These are phyloP conservation scores for Leuciscus waleckii DNA, from an alignment of 2,797 vertebrate species.

Conservation along the genomic window DNA sequence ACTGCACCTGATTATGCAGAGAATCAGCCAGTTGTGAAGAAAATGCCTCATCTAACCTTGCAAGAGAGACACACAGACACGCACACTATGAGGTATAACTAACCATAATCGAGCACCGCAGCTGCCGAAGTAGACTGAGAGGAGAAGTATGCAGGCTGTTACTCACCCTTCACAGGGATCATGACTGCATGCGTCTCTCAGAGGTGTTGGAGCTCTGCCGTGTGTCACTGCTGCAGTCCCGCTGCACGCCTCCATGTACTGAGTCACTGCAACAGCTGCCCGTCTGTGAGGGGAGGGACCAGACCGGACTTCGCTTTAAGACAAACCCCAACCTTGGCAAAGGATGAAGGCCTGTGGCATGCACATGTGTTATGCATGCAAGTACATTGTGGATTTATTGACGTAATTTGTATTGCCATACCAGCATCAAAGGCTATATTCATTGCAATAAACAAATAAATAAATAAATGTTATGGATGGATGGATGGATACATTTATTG, in stretches of 20 bases:
- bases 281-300: conserved; percentile 61
- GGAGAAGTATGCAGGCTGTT: conserved; percentile 33
- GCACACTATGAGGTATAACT: conserved; percentile 39
- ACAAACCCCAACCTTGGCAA: conserved; percentile 45
- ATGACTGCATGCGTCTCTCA: conserved; percentile 77
- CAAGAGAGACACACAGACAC: conserved; percentile 21
- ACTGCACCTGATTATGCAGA: conserved; percentile 42
- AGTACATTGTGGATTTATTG: not conserved
- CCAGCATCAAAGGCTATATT: not conserved
- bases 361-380: not conserved
- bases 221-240: conserved; percentile 80
- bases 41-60: conserved; percentile 43
- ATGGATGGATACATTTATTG: too few relatives aligned
- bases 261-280: conserved; percentile 78
- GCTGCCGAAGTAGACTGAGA: conserved; percentile 20
- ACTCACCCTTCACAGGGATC: conserved; percentile 81
- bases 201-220: conserved; percentile 75
- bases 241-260: conserved; percentile 82
- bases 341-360: conserved; percentile 54
- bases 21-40: conserved; percentile 15
- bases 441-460: not conserved
- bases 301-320: conserved; percentile 45
- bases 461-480: not conserved
- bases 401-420: not conserved
- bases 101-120: conserved; percentile 26